Evolutionary conservation across 2,113 vertebrate species (phyloP), one percentile per base, ranked within the genome.

Genomic region (Campylomormyrus numenius): DNA sequence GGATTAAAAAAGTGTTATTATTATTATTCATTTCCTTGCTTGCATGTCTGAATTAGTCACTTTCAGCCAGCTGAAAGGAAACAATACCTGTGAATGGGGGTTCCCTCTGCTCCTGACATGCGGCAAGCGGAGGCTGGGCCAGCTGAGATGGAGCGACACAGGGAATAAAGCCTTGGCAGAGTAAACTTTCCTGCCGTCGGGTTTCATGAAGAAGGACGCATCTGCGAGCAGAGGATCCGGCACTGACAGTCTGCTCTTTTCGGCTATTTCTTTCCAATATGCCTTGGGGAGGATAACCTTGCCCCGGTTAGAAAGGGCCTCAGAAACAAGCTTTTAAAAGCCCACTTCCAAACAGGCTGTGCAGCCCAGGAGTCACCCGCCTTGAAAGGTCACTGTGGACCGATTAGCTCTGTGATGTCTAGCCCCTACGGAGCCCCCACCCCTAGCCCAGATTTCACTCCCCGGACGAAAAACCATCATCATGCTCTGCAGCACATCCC

Each of bases 281-380:
- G 17, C 35, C 52, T 50, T 13, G 4, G 31, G 15, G 10, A 35
- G 45, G 11, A 21, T 46, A 89, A 90, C 85, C 85, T 90, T 74
- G 90, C 74, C 74, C 45, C 19, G 2, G 86, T 42, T 49, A 85
- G 15, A 89, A 56, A 42, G 56, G 90, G 48, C 35, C 42, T 88
- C 52, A 21, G 2, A 24, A 83, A 35, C 87, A 17, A 24, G 21
- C 31, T 31, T 88, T 49, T 10, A 84, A 17, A 27, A 85, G 56
- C 85, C 49, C 11, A 27, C 45, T 88, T 56, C 53, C 53, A 89
- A n/a, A 88, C 88, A 56, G 53, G 53, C 53, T 21, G 53, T 11
- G n/a, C 24, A n/a, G 87, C 50, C 85, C 19, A 39, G 62, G 85
- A n/a, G 52, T 77, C 17, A 83, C n/a, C 15, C 6, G 17, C 88